These are phyloP conservation scores for Eudyptes chrysolophus DNA, from an alignment of 2,113 vertebrate genomes.

Conservation along the genomic window DNA sequence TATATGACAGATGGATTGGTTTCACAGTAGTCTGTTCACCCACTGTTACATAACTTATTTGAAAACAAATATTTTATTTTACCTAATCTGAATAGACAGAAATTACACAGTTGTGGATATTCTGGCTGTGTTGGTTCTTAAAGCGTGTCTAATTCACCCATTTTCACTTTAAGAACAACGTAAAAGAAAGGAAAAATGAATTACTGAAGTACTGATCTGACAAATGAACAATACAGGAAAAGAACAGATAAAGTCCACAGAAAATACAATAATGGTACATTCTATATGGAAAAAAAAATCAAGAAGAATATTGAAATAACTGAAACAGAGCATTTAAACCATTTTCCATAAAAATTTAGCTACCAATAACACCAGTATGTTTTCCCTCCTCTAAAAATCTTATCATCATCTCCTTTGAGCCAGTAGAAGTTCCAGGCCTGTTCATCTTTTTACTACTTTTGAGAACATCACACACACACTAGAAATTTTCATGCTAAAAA, in stretches of 20 bases:
- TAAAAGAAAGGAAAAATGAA: background rate
- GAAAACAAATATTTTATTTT: constrained; percentile 37
- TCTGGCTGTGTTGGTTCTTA: background rate
- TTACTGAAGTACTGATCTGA: background rate
- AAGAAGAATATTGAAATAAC: background rate
- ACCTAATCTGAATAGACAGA: background rate
- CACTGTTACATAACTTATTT: background rate
- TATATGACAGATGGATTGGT: background rate
- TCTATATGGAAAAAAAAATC: background rate
- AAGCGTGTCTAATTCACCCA: background rate
- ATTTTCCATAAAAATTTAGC: background rate
- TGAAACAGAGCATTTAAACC: background rate
- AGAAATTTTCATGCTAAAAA: background rate
- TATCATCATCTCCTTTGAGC: background rate
- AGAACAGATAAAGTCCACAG: background rate
- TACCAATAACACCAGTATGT: background rate
- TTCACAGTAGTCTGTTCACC: background rate
- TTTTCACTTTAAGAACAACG: background rate
- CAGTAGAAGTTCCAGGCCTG: background rate
- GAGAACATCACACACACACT: background rate
- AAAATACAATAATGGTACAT: background rate
- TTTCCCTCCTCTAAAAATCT: background rate
- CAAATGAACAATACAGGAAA: background rate
- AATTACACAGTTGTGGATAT: background rate
- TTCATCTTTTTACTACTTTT: background rate